These are phyloP conservation scores for Stenichneumon culpator DNA, from an alignment of 2,888 invertebrate species.

Conservation along the genomic window DNA sequence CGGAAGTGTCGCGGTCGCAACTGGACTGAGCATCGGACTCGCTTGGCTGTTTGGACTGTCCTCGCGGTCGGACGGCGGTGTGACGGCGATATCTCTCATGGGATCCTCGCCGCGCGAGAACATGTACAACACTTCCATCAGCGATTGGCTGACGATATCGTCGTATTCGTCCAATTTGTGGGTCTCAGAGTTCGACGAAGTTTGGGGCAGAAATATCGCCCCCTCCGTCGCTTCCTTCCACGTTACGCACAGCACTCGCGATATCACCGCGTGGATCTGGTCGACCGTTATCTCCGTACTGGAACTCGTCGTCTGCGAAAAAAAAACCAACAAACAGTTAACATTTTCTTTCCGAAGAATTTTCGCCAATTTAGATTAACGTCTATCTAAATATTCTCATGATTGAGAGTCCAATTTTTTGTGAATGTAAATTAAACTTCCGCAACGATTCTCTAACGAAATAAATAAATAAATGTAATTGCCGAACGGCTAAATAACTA, in stretches of 20 bases:
- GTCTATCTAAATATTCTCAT: not conserved
- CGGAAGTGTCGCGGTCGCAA: constrained; percentile 78
- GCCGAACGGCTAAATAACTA: no score
- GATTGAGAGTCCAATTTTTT: not conserved
- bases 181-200: constrained; percentile 80
- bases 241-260: constrained; percentile 90
- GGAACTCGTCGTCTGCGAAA: constrained; percentile 82
- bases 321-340: not conserved
- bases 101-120: constrained; percentile 87
- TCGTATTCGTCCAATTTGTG: constrained; percentile 72
- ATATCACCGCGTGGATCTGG: constrained; percentile 88
- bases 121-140: constrained; percentile 89
- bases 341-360: constrained; percentile 9
- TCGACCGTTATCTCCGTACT: constrained; percentile 88
- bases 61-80: constrained; percentile 81
- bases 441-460: no score
- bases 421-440: no score
- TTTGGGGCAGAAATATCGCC: constrained; percentile 85
- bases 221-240: constrained; percentile 87
- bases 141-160: constrained; percentile 86
- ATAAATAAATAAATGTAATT: no score
- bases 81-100: constrained; percentile 86
- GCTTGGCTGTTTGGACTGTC: constrained; percentile 84
- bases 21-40: constrained; percentile 85
- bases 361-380: constrained; percentile 5